Percentiles rank a stretch among this genome's conserved stretches.
Evolutionary conservation across 2,888 invertebrate genomes (phyloP).

Genomic region (Drosophila histrio): DNA sequence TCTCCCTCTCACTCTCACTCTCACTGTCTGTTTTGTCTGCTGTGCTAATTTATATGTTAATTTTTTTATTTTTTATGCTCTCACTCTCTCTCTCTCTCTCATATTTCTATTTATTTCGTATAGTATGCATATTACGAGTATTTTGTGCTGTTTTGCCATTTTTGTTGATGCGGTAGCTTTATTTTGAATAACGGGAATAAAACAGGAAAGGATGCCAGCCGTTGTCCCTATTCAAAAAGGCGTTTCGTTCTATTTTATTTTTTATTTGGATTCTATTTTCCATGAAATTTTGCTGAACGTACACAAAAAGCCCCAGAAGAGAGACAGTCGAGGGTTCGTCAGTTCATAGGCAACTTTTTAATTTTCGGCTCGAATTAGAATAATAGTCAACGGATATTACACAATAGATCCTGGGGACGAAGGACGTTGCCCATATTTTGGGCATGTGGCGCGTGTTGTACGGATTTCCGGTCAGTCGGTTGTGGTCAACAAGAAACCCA

Average conservation of each 20-base stretch:
- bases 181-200: conserved; percentile 52
- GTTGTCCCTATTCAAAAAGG: conserved; percentile 54
- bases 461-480: conserved; percentile 64
- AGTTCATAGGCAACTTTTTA: conserved; percentile 63
- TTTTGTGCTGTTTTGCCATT: conserved; percentile 64
- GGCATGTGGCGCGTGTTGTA: conserved; percentile 41
- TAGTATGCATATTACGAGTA: conserved; percentile 50
- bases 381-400: conserved; percentile 74
- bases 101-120: conserved; percentile 51
- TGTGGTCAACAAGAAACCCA: conserved; percentile 32
- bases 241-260: conserved; percentile 44
- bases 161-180: conserved; percentile 74
- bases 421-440: conserved; percentile 14
- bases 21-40: conserved; percentile 28
- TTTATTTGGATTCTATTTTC: conserved; percentile 61
- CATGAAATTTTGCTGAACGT: conserved; percentile 63
- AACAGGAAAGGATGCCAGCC: conserved; percentile 60
- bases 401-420: conserved; percentile 48
- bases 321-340: conserved; percentile 7
- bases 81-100: conserved; percentile 11
- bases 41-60: conserved; percentile 69
- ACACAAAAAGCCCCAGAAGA: conserved; percentile 30
- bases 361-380: conserved; percentile 77
- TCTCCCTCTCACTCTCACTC: background rate
- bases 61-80: conserved; percentile 46